Evolutionary conservation across 2,797 vertebrate genomes (phyloP).

Genomic region (Gymnoscopelus microlampas): DNA sequence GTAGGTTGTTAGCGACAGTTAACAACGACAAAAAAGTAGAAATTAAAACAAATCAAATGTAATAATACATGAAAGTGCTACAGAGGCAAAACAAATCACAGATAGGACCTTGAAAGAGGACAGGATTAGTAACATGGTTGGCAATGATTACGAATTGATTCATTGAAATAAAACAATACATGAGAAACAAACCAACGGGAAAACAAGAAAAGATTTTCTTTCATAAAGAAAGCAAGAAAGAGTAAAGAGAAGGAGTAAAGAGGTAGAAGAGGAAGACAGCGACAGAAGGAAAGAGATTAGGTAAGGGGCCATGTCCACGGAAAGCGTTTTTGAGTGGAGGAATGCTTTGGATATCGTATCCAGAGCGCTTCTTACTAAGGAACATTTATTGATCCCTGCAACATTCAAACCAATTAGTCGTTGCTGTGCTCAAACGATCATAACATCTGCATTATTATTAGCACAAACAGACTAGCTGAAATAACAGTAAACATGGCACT

Average conservation of each 20-base stretch:
- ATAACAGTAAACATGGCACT: too few relatives aligned
- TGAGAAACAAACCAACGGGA: slow-evolving; percentile 87
- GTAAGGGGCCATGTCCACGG: slow-evolving; percentile 15
- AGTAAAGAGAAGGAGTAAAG: slow-evolving; percentile 31
- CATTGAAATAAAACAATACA: slow-evolving; percentile 67
- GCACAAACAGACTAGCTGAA: too few relatives aligned
- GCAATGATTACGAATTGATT: slow-evolving; percentile 97
- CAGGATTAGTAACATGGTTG: slow-evolving; percentile 99
- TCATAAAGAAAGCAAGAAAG: slow-evolving; percentile 60
- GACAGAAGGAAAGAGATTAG: slow-evolving; percentile 75
- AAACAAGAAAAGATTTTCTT: slow-evolving; percentile 84
- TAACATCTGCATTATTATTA: too few relatives aligned
- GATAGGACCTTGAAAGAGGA: slow-evolving; percentile 95
- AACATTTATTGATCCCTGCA: too few relatives aligned
- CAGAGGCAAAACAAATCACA: slow-evolving; percentile 86
- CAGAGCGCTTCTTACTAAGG: too few relatives aligned
- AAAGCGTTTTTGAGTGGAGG: too few relatives aligned
- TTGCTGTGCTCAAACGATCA: too few relatives aligned
- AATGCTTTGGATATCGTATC: not conserved
- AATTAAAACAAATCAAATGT: slow-evolving; percentile 85
- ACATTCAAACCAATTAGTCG: too few relatives aligned
- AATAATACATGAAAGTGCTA: slow-evolving; percentile 94
- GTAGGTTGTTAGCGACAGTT: slow-evolving; percentile 85
- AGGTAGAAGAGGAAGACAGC: slow-evolving; percentile 40
- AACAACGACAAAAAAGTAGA: slow-evolving; percentile 84